A percentile compares a stretch with the other conserved stretches of the same genome.
Conservation (phyloP, 37 sponge, comb jelly and placozoan species). For the Haliclona indistincta region DNA sequence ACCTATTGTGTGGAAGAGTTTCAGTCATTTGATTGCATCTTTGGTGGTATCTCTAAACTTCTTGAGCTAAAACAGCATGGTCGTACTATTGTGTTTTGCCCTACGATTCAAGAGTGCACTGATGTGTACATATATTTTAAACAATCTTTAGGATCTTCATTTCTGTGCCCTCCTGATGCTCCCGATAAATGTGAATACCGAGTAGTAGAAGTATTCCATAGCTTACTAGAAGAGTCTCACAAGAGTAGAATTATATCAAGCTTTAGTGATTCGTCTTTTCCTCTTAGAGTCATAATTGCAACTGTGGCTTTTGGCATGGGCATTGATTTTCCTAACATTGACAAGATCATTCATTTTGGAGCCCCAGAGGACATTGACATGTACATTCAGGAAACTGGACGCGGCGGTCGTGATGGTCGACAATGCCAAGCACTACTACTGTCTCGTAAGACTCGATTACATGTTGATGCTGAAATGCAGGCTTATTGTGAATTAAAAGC, state of each 20-base stretch:
- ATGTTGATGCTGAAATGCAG: too few species aligned
- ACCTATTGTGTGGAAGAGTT: neutral
- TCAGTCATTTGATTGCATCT: neutral
- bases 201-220: constrained; percentile 24
- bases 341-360: constrained; percentile 22
- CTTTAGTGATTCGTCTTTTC: neutral
- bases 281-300: constrained; percentile 18
- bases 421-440: neutral
- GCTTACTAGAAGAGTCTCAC: constrained; percentile 3
- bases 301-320: constrained; percentile 41
- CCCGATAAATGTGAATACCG: constrained; percentile 7
- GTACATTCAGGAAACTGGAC: constrained; percentile 26
- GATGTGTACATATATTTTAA: constrained; percentile 7
- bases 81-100: constrained; percentile 21
- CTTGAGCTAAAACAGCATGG: neutral
- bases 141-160: constrained; percentile 1
- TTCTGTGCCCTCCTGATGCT: constrained; percentile 9
- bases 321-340: constrained; percentile 2
- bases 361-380: constrained; percentile 4
- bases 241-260: constrained; percentile 14
- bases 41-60: constrained; percentile 2
- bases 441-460: neutral
- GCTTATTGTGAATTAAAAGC: too few species aligned
- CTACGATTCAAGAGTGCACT: constrained; percentile 1
- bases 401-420: constrained; percentile 16